Conservation (phyloP, 2,113 vertebrate genomes). For the Lanius ludovicianus region DNA sequence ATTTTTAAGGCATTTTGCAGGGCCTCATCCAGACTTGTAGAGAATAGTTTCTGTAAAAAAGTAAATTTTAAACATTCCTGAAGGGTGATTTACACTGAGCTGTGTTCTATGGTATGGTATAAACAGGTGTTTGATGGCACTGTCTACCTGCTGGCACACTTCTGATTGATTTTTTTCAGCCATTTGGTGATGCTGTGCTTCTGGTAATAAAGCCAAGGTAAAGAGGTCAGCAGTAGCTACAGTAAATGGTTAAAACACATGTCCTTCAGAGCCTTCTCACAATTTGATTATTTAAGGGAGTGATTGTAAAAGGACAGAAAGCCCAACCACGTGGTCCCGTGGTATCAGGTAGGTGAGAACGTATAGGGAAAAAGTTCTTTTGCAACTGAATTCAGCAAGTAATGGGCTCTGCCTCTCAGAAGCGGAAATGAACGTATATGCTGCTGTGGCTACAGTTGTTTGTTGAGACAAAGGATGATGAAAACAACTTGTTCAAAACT, state of each 20-base stretch:
- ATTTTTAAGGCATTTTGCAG: conserved; percentile 50
- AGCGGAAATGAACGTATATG: neutral
- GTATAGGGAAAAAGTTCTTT: neutral
- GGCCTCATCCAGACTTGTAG: neutral
- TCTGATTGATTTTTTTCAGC: conserved; percentile 18
- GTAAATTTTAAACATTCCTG: neutral
- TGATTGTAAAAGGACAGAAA: neutral
- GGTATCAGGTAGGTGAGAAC: neutral
- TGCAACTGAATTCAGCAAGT: neutral
- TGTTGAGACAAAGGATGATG: neutral
- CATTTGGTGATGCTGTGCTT: neutral
- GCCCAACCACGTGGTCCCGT: accelerated
- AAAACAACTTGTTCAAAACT: neutral
- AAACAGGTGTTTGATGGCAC: conserved; percentile 3
- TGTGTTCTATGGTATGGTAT: accelerated
- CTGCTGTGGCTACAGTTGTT: neutral
- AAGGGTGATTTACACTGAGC: neutral
- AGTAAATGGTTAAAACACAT: conserved; percentile 3
- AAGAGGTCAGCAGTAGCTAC: neutral
- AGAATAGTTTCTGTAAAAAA: neutral
- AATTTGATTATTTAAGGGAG: neutral
- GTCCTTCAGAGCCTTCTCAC: neutral
- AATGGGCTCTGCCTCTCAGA: neutral
- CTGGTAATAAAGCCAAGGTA: conserved; percentile 1
- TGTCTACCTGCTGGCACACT: neutral